Evolutionary conservation across 2,113 vertebrate genomes (phyloP).

Genomic region (Hemibates koningsi): DNA sequence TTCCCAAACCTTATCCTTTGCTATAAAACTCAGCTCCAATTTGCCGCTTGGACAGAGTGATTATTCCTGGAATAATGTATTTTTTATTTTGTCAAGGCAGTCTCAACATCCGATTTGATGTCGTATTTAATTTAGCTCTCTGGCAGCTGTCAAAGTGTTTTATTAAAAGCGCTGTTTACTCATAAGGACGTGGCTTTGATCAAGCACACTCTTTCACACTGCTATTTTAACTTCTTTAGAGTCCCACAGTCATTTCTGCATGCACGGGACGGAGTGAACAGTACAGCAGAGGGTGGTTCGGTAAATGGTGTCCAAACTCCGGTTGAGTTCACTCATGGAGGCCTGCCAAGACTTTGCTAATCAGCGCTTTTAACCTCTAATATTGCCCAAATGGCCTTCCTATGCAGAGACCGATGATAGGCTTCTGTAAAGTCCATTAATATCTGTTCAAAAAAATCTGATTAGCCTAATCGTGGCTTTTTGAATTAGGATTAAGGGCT

Average conservation of each 20-base stretch:
- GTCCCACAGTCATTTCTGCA: background rate
- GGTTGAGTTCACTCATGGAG: background rate
- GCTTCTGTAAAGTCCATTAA: slow-evolving; percentile 4
- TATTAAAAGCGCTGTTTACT: slow-evolving; percentile 30
- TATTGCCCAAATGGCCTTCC: background rate
- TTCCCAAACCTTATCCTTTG: background rate
- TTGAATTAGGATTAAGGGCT: slow-evolving; percentile 12
- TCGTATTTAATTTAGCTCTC: slow-evolving; percentile 24
- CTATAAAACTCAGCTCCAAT: background rate
- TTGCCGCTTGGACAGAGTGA: background rate
- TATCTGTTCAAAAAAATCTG: slow-evolving; percentile 12
- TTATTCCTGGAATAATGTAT: slow-evolving; percentile 17
- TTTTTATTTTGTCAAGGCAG: background rate
- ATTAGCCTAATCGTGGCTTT: slow-evolving; percentile 39
- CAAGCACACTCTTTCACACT: background rate
- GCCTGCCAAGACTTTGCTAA: background rate
- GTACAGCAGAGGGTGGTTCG: background rate
- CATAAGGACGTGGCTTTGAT: slow-evolving; percentile 26
- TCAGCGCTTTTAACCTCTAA: background rate
- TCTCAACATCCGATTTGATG: slow-evolving; percentile 29
- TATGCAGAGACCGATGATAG: background rate
- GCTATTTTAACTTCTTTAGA: background rate
- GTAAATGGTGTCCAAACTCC: background rate
- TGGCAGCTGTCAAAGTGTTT: slow-evolving; percentile 15
- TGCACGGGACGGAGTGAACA: background rate